A percentile compares a stretch with the other conserved stretches of the same genome.
Evolutionary conservation across 2,113 vertebrate species (phyloP).

Genomic region (Xyrauchen texanus): DNA sequence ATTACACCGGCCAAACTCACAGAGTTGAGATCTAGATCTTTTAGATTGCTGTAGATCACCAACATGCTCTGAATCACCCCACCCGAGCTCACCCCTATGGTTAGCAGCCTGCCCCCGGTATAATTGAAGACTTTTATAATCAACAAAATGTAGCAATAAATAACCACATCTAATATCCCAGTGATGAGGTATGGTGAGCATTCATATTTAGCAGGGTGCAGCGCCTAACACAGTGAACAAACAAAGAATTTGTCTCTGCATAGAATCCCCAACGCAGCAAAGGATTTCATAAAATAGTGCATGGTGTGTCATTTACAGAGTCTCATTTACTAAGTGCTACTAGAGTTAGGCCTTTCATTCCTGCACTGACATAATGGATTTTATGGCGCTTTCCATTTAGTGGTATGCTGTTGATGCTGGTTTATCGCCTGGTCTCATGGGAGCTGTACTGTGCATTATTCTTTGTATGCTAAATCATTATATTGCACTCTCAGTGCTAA

Average conservation of each 20-base stretch:
- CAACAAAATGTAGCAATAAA: constrained; percentile 41
- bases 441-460: constrained; percentile 20
- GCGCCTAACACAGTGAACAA: constrained; percentile 3
- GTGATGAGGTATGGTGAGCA: constrained; percentile 19
- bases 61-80: constrained; percentile 1
- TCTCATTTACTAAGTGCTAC: constrained; percentile 41
- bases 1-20: constrained; percentile 38
- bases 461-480: constrained; percentile 27
- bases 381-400: constrained; percentile 31
- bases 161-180: constrained; percentile 24
- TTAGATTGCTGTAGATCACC: background rate
- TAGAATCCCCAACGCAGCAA: background rate
- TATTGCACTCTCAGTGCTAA: constrained; percentile 12
- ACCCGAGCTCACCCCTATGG: constrained; percentile 1
- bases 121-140: constrained; percentile 38
- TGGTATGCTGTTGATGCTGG: constrained; percentile 15
- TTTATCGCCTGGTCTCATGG: constrained; percentile 19
- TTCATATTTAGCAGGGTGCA: constrained; percentile 29
- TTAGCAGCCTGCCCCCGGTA: constrained; percentile 17
- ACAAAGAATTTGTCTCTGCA: background rate
- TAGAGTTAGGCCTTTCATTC: constrained; percentile 27
- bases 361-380: constrained; percentile 31
- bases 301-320: constrained; percentile 6
- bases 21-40: constrained; percentile 27
- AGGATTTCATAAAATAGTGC: constrained; percentile 26